Base-by-base conservation (phyloP, 2,113 vertebrate genomes). In the Neoarius graeffei region DNA sequence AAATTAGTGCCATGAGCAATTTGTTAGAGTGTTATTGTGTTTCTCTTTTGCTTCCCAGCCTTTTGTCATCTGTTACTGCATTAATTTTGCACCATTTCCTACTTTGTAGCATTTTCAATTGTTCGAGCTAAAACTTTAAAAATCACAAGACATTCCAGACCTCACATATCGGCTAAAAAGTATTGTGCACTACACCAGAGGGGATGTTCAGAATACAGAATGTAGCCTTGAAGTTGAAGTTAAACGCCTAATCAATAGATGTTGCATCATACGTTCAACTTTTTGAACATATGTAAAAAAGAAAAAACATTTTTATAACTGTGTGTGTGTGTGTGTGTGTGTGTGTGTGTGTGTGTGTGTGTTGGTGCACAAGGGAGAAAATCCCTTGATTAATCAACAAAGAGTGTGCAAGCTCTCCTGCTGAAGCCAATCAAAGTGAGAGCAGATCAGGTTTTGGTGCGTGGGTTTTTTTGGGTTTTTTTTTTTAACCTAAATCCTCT, bases 371-470 rank as follows among this genome's bases (percentile, higher is more conserved):
- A 90, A 93, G 91, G 92, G 91, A 90, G 90, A 94, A 93, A 95
- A 94, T 95, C 94, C 94, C 93, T 94, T 94, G 93, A 95, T 95
- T 95, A 95, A 94, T 95, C 94, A 95, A 92, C 93, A 94, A 94
- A 93, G 93, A 92, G 93, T 91, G 91, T 85, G 92, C 87, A 91
- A 91, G 93, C 94, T 95, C 94, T 94, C 93, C 94, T 89, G 91
- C 93, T 84, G 91, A 92, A 91, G 93, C 94, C 93, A 95, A 95
- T 96, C 94, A 95, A 94, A 95, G 94, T 92, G 62, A 92, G 89
- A 91, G 92, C 93, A 71, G 93, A 91, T 94, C 91, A 86, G 91
- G 90, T 93, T 90, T 84, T 91, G 91, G 91, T 93, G 85, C 89
- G 89, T 92, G 48, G 54, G 42, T 52, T 52, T 77, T 48, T 74